Conservation (phyloP, 2,113 vertebrate species). For the Megaptera novaeangliae region DNA sequence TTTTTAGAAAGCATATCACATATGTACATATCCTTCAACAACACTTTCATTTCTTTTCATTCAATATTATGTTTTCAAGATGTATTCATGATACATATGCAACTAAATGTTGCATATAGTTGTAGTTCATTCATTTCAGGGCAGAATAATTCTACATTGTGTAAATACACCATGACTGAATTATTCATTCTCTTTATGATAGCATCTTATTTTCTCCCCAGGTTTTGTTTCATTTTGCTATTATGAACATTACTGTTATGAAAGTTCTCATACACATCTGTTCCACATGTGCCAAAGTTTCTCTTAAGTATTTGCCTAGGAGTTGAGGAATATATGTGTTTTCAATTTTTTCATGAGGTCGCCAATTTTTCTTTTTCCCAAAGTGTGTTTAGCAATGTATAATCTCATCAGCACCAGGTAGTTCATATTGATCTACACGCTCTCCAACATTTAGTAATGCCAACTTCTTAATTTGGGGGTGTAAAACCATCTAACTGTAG, state of each 20-base stretch:
- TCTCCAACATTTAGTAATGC: background rate
- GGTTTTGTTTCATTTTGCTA: background rate
- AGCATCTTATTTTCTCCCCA: background rate
- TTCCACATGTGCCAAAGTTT: background rate
- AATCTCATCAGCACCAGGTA: background rate
- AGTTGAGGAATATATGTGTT: background rate
- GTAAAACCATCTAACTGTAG: background rate
- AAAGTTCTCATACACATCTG: background rate
- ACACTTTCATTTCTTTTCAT: background rate
- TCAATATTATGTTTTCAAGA: background rate
- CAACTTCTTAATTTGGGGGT: background rate
- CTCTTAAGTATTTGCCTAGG: background rate
- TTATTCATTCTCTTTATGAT: background rate
- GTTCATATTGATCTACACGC: background rate
- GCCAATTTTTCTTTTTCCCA: constrained; percentile 3
- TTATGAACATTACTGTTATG: background rate
- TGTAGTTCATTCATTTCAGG: background rate
- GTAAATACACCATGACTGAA: background rate
- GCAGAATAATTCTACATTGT: background rate
- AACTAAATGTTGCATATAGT: background rate
- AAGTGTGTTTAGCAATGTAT: background rate
- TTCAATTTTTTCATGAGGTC: background rate
- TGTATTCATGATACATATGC: background rate
- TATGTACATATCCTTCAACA: background rate
- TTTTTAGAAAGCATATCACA: background rate